Conservation (phyloP, 2,113 vertebrate species). For the Alces alces region DNA sequence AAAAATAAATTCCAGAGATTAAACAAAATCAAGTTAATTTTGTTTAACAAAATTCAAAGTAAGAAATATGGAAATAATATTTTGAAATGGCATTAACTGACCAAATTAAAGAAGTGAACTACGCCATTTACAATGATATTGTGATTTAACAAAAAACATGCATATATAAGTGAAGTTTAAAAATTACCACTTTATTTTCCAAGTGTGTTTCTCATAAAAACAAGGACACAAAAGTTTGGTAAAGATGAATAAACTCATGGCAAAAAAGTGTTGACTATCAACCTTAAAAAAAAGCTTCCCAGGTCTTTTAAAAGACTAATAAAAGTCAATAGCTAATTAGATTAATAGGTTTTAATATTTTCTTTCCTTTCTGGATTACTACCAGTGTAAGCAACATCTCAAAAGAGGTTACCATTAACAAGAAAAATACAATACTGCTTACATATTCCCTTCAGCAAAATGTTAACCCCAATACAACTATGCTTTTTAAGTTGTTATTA, state of each 20-base stretch:
- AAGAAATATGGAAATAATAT: background rate
- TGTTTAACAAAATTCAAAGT: background rate
- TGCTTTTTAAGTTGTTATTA: background rate
- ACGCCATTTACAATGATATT: background rate
- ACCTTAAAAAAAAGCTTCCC: background rate
- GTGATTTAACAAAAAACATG: background rate
- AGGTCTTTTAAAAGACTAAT: background rate
- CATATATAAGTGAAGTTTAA: background rate
- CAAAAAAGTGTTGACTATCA: background rate
- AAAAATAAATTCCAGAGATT: constrained; percentile 2
- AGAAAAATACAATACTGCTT: background rate
- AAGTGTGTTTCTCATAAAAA: constrained; percentile 23
- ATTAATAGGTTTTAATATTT: background rate
- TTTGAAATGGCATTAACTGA: background rate
- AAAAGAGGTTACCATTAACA: background rate
- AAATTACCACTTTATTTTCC: constrained; percentile 20
- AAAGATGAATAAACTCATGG: constrained; percentile 23
- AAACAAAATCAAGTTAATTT: constrained; percentile 33
- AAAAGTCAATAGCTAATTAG: background rate
- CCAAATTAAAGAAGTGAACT: background rate
- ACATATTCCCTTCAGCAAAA: background rate
- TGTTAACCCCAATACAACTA: background rate
- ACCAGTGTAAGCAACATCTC: background rate
- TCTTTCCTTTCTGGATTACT: background rate
- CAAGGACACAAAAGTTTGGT: background rate